Conservation (phyloP, 2,113 vertebrate species). For the Marmota flaviventris region DNA sequence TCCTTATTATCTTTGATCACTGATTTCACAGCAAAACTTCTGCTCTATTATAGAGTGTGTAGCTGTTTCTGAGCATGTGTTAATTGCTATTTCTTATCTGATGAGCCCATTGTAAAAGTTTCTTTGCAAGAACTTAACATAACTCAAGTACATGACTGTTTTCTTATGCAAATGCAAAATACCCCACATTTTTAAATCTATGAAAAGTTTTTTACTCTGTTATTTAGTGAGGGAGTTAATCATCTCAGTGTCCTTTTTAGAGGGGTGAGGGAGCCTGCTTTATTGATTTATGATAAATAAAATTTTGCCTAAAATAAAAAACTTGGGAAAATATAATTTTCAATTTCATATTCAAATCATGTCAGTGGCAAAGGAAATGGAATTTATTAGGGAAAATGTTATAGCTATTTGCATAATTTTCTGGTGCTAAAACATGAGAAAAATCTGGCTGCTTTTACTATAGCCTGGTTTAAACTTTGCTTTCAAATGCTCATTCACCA, state of each 20-base stretch:
- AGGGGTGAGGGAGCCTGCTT: background rate
- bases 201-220: background rate
- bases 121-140: constrained; percentile 53
- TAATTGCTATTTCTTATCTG: constrained; percentile 73
- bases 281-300: constrained; percentile 68
- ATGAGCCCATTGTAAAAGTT: constrained; percentile 71
- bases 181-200: constrained; percentile 11
- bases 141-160: constrained; percentile 25
- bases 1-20: constrained; percentile 49
- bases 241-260: background rate
- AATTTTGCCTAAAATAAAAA: constrained; percentile 63
- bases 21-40: constrained; percentile 43
- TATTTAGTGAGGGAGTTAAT: constrained; percentile 51
- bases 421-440: constrained; percentile 64
- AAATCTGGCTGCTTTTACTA: constrained; percentile 61
- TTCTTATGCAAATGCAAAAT: constrained; percentile 60
- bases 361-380: constrained; percentile 60
- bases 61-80: constrained; percentile 46
- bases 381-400: constrained; percentile 78
- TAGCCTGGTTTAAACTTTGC: constrained; percentile 33
- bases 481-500: constrained; percentile 67
- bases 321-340: constrained; percentile 71
- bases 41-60: background rate
- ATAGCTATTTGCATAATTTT: constrained; percentile 79
- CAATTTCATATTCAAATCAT: constrained; percentile 78